phyloP scores from a whole-genome alignment of 2,888 invertebrate species.

The Philaethria dido region DNA sequence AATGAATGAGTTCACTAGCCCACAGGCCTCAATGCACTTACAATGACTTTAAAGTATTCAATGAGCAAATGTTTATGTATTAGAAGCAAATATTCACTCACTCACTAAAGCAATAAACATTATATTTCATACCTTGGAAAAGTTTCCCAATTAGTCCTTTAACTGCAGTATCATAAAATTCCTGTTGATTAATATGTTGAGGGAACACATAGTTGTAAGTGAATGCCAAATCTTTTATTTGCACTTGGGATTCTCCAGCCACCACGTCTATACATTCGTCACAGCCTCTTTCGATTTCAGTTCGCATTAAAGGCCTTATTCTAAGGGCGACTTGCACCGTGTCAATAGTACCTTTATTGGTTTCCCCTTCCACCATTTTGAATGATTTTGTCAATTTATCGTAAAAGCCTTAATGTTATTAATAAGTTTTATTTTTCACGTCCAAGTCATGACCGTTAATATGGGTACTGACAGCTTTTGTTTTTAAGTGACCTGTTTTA shows the following conservation, averaged over 20 bases:
- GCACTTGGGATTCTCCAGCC: conserved; percentile 86
- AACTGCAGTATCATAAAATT: conserved; percentile 89
- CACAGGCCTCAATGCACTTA: neutral
- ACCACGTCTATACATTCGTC: conserved; percentile 88
- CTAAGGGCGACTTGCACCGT: conserved; percentile 92
- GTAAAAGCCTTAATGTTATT: conserved; percentile 23
- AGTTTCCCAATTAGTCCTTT: conserved; percentile 88
- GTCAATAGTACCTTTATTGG: conserved; percentile 65
- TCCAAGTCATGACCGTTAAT: conserved; percentile 38
- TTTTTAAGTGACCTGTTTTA: neutral
- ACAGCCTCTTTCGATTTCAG: conserved; percentile 90
- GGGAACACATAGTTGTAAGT: conserved; percentile 94
- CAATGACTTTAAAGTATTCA: neutral
- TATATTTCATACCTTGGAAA: conserved; percentile 87
- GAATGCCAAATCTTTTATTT: conserved; percentile 89
- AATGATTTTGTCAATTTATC: conserved; percentile 32
- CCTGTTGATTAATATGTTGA: conserved; percentile 86
- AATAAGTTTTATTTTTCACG: conserved; percentile 40
- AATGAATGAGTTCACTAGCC: neutral
- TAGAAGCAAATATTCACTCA: too few relatives aligned
- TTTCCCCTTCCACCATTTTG: conserved; percentile 70
- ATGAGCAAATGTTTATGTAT: neutral
- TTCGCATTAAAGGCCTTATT: conserved; percentile 90
- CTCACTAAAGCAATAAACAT: neutral
- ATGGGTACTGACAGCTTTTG: conserved; percentile 5